These are phyloP conservation scores for Porites australiensis DNA, from an alignment of 64 coral and sea anemone genomes.

Conservation along the genomic window DNA sequence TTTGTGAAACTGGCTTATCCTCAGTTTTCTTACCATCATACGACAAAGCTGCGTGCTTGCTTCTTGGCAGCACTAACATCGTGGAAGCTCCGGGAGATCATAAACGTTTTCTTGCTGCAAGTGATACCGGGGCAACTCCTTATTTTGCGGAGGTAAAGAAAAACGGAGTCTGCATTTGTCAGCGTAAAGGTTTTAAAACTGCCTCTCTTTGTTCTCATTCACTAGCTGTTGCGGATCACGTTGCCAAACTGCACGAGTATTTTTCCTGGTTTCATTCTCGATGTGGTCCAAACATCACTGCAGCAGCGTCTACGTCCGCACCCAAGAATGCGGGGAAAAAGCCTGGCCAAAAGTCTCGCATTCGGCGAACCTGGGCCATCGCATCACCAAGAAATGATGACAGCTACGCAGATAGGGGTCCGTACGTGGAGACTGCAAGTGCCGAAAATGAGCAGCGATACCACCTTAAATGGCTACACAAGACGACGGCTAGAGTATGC, in stretches of 20 bases:
- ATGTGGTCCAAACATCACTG: background rate
- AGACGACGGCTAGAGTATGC: conserved; percentile 1
- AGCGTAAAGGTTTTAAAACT: conserved; percentile 34
- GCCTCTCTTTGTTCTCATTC: conserved; percentile 51
- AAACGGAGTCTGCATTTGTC: conserved; percentile 37
- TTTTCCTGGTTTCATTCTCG: conserved; percentile 56
- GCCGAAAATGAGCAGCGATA: background rate
- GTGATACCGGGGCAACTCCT: background rate
- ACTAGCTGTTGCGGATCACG: conserved; percentile 30
- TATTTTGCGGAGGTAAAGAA: conserved; percentile 21
- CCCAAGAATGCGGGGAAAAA: no score
- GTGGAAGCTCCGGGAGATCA: conserved; percentile 34
- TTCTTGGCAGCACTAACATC: background rate
- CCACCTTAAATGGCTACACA: conserved; percentile 13
- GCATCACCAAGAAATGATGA: no score
- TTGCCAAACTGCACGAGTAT: background rate
- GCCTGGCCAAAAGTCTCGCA: no score
- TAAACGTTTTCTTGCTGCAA: conserved; percentile 16
- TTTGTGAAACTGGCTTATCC: conserved; percentile 24
- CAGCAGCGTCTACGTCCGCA: conserved; percentile 14
- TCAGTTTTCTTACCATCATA: conserved; percentile 8
- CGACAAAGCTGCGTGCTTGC: background rate
- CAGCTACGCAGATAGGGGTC: background rate
- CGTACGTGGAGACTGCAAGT: background rate
- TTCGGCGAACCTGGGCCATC: no score